Base-by-base conservation (phyloP, 2,113 vertebrate genomes). In the Geococcyx californianus region DNA sequence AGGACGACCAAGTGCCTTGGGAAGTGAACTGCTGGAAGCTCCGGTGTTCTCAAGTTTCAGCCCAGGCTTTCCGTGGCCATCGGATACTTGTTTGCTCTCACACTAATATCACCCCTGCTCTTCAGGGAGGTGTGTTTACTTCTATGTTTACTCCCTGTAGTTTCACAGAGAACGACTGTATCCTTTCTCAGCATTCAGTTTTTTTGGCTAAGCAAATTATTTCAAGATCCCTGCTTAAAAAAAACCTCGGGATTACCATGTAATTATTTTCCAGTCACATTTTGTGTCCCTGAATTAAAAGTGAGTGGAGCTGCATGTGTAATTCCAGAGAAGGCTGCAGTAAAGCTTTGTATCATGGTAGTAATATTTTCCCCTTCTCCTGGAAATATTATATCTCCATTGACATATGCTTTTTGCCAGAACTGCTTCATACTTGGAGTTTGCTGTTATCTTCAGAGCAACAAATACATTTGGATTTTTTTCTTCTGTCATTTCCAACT, bases 1-100 rank as follows among this genome's bases (percentile, higher is more conserved):
- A 86, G 93, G 87, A 31, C 42, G 77, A 89, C n/a, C 73, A 58
- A 70, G 56, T 68, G 84, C 56, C 56, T 78, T 36, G 1, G 76
- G 66, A 51, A 60, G 19, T 8, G 70, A 29, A 60, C 83, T 69
- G 28, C 8, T 83, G 75, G 87, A 82, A 92, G 91, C 91, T 68
- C n/a, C 4, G 20, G 47, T 7, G 75, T 72, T 92, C 95, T 96
- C 95, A 38, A 47, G 76, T 97, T 97, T 95, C 95, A 97, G 93
- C 36, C 56, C 77, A 51, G 84, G 56, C 89, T 94, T 19, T 62
- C 82, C 93, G 36, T 66, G 81, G 93, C 94, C 93, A 97, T 89
- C 33, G 69, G 96, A 96, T 94, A 97, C 94, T 95, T 94, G 94
- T 95, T 95, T 94, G 67, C 95, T 86, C 38, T 2, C n/a, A 38